These are phyloP conservation scores for Coelopa pilipes DNA, from an alignment of 2,888 invertebrate species.

Conservation along the genomic window DNA sequence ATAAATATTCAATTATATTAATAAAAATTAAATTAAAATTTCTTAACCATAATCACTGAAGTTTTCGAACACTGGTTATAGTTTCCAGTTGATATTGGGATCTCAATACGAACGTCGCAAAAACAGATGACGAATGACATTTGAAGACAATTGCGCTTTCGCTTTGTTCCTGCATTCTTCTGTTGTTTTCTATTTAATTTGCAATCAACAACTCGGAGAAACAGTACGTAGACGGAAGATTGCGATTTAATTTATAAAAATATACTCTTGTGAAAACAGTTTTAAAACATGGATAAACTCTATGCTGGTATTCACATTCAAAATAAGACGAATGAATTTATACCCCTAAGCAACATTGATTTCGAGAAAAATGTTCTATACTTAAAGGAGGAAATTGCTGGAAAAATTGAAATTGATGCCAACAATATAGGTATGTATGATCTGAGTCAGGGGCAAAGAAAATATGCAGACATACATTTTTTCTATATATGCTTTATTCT, in stretches of 20 bases:
- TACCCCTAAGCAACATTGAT: slow-evolving; percentile 71
- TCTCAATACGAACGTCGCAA: background rate
- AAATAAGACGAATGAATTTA: slow-evolving; percentile 68
- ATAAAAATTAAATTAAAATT: too few species aligned
- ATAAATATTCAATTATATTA: too few species aligned
- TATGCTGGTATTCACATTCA: slow-evolving; percentile 69
- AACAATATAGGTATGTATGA: slow-evolving; percentile 68
- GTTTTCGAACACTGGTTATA: background rate
- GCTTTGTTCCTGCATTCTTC: background rate
- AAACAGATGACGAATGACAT: slow-evolving; percentile 7
- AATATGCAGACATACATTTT: background rate
- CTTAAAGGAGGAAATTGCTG: slow-evolving; percentile 69
- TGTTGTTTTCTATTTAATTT: background rate
- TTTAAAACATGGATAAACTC: slow-evolving; percentile 52
- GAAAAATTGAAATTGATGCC: slow-evolving; percentile 68
- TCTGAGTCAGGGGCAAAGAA: background rate
- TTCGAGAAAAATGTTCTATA: slow-evolving; percentile 70
- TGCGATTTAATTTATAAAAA: too few species aligned
- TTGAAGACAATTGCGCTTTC: background rate
- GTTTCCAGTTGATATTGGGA: background rate
- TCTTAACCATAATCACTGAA: background rate
- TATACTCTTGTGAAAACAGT: too few species aligned
- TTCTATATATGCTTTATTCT: background rate
- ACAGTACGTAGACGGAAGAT: background rate
- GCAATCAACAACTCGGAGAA: background rate